These are phyloP conservation scores for Ophonus ardosiacus DNA, from an alignment of 2,888 invertebrate genomes.

Conservation along the genomic window DNA sequence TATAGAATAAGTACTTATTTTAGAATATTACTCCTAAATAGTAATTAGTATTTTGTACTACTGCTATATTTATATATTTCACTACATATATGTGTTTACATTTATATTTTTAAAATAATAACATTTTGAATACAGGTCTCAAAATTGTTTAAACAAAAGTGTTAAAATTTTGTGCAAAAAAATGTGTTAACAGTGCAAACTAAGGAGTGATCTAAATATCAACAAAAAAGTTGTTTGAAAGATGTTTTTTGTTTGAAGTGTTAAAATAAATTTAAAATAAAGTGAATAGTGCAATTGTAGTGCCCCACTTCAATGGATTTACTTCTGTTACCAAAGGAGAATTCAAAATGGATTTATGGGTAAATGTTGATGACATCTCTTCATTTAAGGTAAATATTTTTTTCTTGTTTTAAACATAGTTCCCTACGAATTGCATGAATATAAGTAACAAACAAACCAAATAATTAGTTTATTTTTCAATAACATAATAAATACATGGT, in stretches of 20 bases:
- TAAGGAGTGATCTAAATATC: conserved; percentile 75
- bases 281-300: not conserved
- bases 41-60: conserved; percentile 65
- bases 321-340: not conserved
- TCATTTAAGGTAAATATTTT: not conserved
- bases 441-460: no score
- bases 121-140: conserved; percentile 33
- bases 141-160: conserved; percentile 63
- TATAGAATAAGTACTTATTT: conserved; percentile 72
- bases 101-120: conserved; percentile 34
- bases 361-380: not conserved
- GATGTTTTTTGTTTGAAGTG: not conserved
- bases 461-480: no score
- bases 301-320: not conserved
- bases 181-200: conserved; percentile 71
- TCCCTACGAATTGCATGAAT: no score
- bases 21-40: conserved; percentile 65
- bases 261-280: not conserved
- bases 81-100: conserved; percentile 63
- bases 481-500: no score
- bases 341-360: not conserved
- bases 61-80: conserved; percentile 65
- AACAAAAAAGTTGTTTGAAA: conserved; percentile 66
- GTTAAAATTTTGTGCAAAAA: conserved; percentile 67
- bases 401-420: not conserved